These are phyloP conservation scores for Ormyrus nitidulus DNA, from an alignment of 2,888 invertebrate species.

Conservation along the genomic window DNA sequence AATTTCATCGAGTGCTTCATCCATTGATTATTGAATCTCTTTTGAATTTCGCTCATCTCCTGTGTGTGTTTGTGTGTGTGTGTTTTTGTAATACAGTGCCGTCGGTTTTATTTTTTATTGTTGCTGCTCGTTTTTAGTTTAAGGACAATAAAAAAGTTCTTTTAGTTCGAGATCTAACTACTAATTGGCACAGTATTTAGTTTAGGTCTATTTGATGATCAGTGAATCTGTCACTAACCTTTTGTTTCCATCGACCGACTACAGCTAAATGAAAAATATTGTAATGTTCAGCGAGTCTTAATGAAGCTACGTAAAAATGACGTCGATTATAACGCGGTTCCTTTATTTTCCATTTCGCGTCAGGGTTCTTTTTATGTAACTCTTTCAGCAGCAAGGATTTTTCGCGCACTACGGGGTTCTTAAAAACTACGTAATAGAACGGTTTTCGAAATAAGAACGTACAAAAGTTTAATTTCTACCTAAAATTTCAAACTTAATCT, in stretches of 20 bases:
- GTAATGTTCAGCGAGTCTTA: conserved; percentile 7
- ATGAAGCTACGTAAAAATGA: conserved; percentile 25
- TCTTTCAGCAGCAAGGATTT: conserved; percentile 13
- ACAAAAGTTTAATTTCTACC: conserved; percentile 39
- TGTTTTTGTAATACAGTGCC: too few relatives aligned
- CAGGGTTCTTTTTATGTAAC: neutral
- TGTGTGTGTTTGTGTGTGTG: neutral
- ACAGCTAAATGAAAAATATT: conserved; percentile 43
- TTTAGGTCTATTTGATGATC: conserved; percentile 46
- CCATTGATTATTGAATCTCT: conserved; percentile 18
- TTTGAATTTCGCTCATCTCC: conserved; percentile 48
- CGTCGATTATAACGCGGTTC: conserved; percentile 1
- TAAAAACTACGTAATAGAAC: conserved; percentile 30
- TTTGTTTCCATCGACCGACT: conserved; percentile 24
- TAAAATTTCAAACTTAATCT: conserved; percentile 33
- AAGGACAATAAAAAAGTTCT: conserved; percentile 51
- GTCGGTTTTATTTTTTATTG: neutral
- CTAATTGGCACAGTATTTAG: conserved; percentile 56
- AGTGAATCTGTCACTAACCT: conserved; percentile 46
- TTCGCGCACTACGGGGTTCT: conserved; percentile 7
- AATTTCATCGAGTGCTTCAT: conserved; percentile 40
- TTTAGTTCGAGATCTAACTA: conserved; percentile 49
- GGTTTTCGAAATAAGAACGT: conserved; percentile 42
- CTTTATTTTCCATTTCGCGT: conserved; percentile 32
- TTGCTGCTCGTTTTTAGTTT: conserved; percentile 17